Percentiles rank a stretch among this genome's conserved stretches.
These are phyloP conservation scores for Argynnis bischoffii DNA, from an alignment of 2,888 invertebrate species.

Conservation along the genomic window DNA sequence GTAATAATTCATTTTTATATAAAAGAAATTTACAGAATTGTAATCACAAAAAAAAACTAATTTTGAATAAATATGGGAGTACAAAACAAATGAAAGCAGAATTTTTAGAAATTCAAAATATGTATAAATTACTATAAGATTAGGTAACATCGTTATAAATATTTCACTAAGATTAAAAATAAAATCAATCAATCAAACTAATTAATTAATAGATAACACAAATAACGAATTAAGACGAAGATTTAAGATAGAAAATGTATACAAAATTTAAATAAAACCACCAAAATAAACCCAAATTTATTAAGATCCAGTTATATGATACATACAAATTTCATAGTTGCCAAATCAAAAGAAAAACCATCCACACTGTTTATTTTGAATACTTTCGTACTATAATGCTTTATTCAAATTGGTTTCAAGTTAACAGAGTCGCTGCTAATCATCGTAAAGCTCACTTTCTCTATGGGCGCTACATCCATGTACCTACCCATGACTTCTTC, in stretches of 20 bases:
- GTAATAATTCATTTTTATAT: slow-evolving; percentile 46
- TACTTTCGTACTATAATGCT: neutral
- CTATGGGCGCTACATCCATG: slow-evolving; percentile 53
- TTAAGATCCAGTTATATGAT: neutral
- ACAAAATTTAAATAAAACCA: slow-evolving; percentile 12
- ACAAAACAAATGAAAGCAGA: slow-evolving; percentile 58
- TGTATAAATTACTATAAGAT: no score
- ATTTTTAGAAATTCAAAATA: neutral
- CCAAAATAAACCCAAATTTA: neutral
- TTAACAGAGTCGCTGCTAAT: slow-evolving; percentile 46
- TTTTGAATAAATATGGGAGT: slow-evolving; percentile 57
- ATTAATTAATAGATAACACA: neutral
- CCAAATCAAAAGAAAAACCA: neutral
- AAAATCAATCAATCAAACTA: neutral
- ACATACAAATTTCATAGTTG: neutral
- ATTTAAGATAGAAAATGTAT: neutral
- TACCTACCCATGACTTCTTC: slow-evolving; percentile 67
- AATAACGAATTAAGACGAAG: no score
- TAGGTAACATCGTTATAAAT: no score
- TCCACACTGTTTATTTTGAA: neutral
- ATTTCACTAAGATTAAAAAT: neutral
- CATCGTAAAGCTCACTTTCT: slow-evolving; percentile 61
- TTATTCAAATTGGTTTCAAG: neutral
- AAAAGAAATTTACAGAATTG: neutral
- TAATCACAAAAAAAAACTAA: neutral